Evolutionary conservation across 2,888 invertebrate genomes (phyloP).

Genomic region (Leptinotarsa juncta): DNA sequence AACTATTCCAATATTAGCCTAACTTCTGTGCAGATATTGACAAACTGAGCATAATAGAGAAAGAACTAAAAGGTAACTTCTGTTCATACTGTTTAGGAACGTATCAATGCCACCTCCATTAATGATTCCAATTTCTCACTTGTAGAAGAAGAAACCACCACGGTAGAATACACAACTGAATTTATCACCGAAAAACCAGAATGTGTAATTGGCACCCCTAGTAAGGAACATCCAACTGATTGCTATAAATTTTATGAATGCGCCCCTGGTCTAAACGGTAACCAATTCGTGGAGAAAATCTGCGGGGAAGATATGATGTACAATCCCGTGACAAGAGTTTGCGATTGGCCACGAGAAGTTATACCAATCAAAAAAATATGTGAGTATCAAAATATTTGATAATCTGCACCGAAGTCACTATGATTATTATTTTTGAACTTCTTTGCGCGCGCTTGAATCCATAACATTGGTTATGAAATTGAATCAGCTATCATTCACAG

Average conservation of each 20-base stretch:
- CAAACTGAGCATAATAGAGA: no score
- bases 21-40: no score
- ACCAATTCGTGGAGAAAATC: conserved; percentile 70
- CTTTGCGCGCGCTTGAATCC: no score
- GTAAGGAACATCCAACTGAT: conserved; percentile 73
- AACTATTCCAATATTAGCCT: no score
- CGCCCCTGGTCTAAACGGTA: conserved; percentile 62
- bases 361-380: conserved; percentile 73
- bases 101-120: not conserved
- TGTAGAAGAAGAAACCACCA: conserved; percentile 21
- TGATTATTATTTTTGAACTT: no score
- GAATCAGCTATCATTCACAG: no score
- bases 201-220: conserved; percentile 68
- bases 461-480: no score
- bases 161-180: conserved; percentile 29
- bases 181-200: conserved; percentile 35
- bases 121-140: conserved; percentile 16
- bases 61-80: no score
- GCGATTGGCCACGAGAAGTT: conserved; percentile 68
- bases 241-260: conserved; percentile 81
- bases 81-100: no score
- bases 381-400: conserved; percentile 24
- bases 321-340: conserved; percentile 72
- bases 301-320: conserved; percentile 76
- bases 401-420: not conserved